Evolutionary conservation across 1,140 invertebrate species (phyloP).

Genomic region (Mizuhopecten yessoensis): DNA sequence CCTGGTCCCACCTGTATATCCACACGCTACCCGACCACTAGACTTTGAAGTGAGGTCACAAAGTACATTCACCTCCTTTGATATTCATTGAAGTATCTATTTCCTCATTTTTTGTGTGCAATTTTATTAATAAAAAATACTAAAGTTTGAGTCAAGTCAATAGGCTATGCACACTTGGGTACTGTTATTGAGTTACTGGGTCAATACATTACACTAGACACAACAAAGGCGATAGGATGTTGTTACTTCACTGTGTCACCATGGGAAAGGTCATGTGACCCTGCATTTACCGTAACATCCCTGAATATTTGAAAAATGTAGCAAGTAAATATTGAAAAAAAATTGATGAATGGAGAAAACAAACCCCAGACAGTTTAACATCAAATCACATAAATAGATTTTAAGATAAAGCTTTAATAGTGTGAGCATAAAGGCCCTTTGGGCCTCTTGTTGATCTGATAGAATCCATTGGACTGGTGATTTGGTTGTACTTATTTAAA

Average conservation of each 20-base stretch:
- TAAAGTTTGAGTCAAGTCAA: not conserved
- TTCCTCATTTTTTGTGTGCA: not conserved
- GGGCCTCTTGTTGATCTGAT: too few species aligned
- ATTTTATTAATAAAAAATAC: conserved; percentile 5
- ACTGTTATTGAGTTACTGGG: not conserved
- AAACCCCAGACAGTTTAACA: too few species aligned
- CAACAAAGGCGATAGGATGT: not conserved
- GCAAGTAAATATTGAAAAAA: too few species aligned
- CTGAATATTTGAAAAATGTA: too few species aligned
- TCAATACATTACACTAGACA: not conserved
- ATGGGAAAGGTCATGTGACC: not conserved
- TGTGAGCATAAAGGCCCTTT: too few species aligned
- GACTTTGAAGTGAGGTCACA: not conserved
- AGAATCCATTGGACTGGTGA: too few species aligned
- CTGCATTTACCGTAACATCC: not conserved
- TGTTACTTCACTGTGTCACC: not conserved
- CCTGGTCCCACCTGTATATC: conserved; percentile 14
- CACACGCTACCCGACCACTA: not conserved
- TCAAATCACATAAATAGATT: too few species aligned
- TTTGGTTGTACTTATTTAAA: too few species aligned
- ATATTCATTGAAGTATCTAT: not conserved
- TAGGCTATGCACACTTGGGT: not conserved
- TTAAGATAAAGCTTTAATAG: too few species aligned
- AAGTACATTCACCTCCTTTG: not conserved
- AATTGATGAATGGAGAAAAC: too few species aligned